phyloP scores from a whole-genome alignment of 2,797 vertebrate genomes.

The Fistularia tabacaria region DNA sequence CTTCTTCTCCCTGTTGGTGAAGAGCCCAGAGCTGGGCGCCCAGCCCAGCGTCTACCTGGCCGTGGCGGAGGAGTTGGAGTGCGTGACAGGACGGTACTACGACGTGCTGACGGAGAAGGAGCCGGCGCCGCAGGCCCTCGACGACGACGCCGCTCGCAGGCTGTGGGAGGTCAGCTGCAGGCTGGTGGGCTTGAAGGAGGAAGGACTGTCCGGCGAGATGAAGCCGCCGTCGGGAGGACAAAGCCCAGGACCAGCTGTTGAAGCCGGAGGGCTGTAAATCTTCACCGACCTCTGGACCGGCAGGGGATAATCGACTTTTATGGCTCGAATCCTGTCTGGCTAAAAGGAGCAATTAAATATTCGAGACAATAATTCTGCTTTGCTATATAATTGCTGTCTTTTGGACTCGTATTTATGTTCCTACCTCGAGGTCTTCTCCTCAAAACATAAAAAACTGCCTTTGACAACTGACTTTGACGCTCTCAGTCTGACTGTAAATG shows the following conservation, averaged over 20 bases:
- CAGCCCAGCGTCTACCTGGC: constrained; percentile 81
- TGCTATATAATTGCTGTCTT: constrained; percentile 12
- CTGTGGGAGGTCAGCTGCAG: constrained; percentile 82
- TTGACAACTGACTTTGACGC: background rate
- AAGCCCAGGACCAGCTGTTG: constrained; percentile 28
- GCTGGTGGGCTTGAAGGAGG: constrained; percentile 74
- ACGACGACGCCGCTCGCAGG: constrained; percentile 69
- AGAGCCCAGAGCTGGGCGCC: constrained; percentile 79
- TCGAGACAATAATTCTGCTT: constrained; percentile 16
- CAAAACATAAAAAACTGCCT: constrained; percentile 1
- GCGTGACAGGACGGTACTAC: constrained; percentile 80
- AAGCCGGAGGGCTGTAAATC: constrained; percentile 27
- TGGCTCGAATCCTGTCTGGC: constrained; percentile 13
- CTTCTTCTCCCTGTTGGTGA: constrained; percentile 81
- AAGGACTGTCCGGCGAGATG: constrained; percentile 13
- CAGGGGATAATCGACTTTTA: constrained; percentile 21
- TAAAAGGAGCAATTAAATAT: constrained; percentile 17
- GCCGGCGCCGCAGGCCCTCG: constrained; percentile 77
- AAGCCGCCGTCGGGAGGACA: constrained; percentile 16
- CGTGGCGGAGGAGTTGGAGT: constrained; percentile 77
- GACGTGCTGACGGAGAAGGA: constrained; percentile 80
- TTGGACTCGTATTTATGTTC: constrained; percentile 21
- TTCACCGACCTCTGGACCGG: constrained; percentile 9
- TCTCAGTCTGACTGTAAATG: background rate
- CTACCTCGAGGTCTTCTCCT: constrained; percentile 35